Evolutionary conservation across 2,797 vertebrate genomes (phyloP).

Genomic region (Phyllotis vaccarum): DNA sequence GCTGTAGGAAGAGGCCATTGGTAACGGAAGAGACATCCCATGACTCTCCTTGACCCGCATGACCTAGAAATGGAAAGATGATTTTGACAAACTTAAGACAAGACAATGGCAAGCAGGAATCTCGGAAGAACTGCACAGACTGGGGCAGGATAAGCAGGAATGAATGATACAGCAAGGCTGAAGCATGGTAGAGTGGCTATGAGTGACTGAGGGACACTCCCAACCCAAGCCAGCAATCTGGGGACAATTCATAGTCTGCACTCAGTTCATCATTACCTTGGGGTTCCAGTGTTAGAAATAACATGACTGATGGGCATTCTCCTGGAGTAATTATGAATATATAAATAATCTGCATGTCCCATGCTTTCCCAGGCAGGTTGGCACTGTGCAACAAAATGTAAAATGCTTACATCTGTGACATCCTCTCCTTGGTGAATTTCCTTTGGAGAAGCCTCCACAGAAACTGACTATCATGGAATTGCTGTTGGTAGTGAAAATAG

Average conservation of each 20-base stretch:
- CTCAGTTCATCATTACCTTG: not conserved
- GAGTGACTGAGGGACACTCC: not conserved
- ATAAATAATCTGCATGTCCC: not conserved
- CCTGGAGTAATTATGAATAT: fast-evolving
- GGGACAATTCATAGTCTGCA: fast-evolving
- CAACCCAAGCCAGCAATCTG: fast-evolving
- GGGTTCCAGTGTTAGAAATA: not conserved
- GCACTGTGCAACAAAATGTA: too few species aligned
- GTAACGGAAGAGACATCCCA: not conserved
- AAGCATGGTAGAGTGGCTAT: fast-evolving
- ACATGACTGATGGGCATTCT: fast-evolving
- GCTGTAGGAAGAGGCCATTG: not conserved
- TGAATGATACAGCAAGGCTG: too few species aligned
- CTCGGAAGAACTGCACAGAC: not conserved
- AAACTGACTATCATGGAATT: not conserved
- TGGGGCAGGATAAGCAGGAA: not conserved
- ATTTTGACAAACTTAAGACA: not conserved
- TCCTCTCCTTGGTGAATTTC: not conserved
- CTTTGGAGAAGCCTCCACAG: not conserved
- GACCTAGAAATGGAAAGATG: not conserved
- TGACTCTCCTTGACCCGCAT: too few species aligned
- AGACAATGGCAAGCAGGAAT: not conserved
- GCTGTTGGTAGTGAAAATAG: not conserved
- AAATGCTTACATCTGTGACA: fast-evolving
- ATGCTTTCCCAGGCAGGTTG: too few species aligned